Evolutionary conservation across 1,140 invertebrate genomes (phyloP).

Genomic region (Eupeodes corollae): DNA sequence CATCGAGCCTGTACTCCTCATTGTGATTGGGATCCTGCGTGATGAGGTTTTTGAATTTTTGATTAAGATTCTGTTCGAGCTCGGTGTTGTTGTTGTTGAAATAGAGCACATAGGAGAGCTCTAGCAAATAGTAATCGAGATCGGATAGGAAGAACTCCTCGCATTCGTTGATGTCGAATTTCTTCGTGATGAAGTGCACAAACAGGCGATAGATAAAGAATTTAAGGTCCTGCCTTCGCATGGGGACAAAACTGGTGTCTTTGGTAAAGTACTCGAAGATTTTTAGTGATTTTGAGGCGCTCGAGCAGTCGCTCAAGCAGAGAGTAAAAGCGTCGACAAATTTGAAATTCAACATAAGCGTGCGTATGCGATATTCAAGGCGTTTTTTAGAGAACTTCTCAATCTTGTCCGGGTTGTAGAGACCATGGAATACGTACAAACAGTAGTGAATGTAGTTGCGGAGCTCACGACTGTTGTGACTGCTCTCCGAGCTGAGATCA

Average conservation of each 20-base stretch:
- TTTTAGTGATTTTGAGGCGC: constrained; percentile 23
- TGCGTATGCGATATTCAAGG: constrained; percentile 32
- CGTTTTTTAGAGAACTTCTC: constrained; percentile 28
- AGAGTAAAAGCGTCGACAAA: constrained; percentile 32
- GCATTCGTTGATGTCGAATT: constrained; percentile 28
- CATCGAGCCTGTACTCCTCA: constrained; percentile 12
- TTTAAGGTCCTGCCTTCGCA: constrained; percentile 31
- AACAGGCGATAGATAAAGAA: constrained; percentile 35
- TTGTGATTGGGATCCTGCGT: constrained; percentile 10
- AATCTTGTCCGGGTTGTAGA: constrained; percentile 42
- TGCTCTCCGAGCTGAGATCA: background rate
- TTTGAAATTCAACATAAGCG: constrained; percentile 34
- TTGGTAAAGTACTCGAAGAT: constrained; percentile 37
- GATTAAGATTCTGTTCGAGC: constrained; percentile 31
- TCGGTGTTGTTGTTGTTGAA: constrained; percentile 36
- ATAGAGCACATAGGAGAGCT: constrained; percentile 33
- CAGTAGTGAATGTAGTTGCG: constrained; percentile 42
- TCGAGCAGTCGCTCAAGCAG: constrained; percentile 25
- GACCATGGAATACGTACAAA: constrained; percentile 42
- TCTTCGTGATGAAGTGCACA: constrained; percentile 26
- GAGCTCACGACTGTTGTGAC: constrained; percentile 8
- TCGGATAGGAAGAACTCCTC: constrained; percentile 33
- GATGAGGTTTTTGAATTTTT: constrained; percentile 32
- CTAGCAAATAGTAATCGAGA: constrained; percentile 34
- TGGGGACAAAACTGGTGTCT: constrained; percentile 33